A percentile compares a stretch with the other conserved stretches of the same genome.
Conservation (phyloP, 2,888 invertebrate species). For the Carpatolechia fugitivella region DNA sequence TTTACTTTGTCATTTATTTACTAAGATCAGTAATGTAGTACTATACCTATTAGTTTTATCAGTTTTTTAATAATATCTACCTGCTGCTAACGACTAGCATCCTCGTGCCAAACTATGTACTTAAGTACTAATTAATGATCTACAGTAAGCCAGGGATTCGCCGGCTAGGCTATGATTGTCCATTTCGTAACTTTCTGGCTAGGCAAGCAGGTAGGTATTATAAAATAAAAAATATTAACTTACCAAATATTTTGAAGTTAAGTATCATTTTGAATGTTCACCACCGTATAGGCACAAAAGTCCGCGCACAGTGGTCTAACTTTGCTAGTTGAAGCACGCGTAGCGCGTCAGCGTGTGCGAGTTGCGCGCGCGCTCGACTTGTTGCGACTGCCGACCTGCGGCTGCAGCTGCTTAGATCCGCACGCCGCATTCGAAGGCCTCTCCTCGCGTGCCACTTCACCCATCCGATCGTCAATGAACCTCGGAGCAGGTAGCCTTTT, state of each 20-base stretch:
- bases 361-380: conserved; percentile 61
- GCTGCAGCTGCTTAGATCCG: conserved; percentile 37
- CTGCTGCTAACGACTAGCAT: no score
- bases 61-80: no score
- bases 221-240: conserved; percentile 33
- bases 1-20: no score
- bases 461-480: conserved; percentile 47
- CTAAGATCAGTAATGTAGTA: no score
- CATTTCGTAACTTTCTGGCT: neutral
- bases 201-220: neutral
- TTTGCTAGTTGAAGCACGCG: conserved; percentile 26
- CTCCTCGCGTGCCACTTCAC: conserved; percentile 48
- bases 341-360: conserved; percentile 35
- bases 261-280: conserved; percentile 51
- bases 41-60: no score
- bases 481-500: conserved; percentile 29
- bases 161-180: neutral
- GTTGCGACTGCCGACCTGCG: conserved; percentile 49
- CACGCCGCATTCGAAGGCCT: conserved; percentile 46
- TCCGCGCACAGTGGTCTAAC: conserved; percentile 26
- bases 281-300: conserved; percentile 39
- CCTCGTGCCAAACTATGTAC: no score
- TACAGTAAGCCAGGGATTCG: conserved; percentile 7
- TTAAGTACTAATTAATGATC: no score
- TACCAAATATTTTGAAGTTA: conserved; percentile 63